phyloP scores from a whole-genome alignment of 2,888 invertebrate species.

The Cabera pusaria region DNA sequence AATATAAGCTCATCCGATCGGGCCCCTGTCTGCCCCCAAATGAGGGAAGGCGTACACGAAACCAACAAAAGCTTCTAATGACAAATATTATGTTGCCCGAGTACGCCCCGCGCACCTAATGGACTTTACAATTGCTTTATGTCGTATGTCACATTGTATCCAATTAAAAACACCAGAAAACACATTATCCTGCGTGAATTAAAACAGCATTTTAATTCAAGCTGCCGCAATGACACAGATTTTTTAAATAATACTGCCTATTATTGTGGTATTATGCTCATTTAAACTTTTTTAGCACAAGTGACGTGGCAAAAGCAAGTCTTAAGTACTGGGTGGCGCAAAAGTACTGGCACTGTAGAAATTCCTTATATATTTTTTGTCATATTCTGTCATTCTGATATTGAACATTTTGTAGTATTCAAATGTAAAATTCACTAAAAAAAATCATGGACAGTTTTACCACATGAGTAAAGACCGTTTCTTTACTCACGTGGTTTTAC shows the following conservation, averaged over 20 bases:
- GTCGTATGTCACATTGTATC: constrained; percentile 50
- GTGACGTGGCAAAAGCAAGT: no score
- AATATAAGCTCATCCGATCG: constrained; percentile 61
- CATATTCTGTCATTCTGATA: no score
- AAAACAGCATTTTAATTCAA: constrained; percentile 21
- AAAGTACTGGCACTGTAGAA: no score
- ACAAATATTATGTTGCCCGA: constrained; percentile 66
- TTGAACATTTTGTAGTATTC: no score
- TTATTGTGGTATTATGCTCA: no score
- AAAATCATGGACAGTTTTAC: no score
- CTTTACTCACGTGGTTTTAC: no score
- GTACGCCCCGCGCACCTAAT: constrained; percentile 64
- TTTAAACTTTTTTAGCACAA: no score
- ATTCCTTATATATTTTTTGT: no score
- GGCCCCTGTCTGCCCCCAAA: constrained; percentile 45
- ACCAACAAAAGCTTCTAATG: constrained; percentile 71
- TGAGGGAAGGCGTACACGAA: constrained; percentile 52
- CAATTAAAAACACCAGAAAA: constrained; percentile 53
- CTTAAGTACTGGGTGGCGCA: no score
- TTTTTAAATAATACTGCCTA: constrained; percentile 2
- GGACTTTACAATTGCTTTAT: constrained; percentile 71
- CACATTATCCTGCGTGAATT: constrained; percentile 46
- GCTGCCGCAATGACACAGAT: constrained; percentile 5
- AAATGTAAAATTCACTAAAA: no score
- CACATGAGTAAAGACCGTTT: no score